These are phyloP conservation scores for Rhea americana DNA, from an alignment of 2,113 vertebrate genomes.

Conservation along the genomic window DNA sequence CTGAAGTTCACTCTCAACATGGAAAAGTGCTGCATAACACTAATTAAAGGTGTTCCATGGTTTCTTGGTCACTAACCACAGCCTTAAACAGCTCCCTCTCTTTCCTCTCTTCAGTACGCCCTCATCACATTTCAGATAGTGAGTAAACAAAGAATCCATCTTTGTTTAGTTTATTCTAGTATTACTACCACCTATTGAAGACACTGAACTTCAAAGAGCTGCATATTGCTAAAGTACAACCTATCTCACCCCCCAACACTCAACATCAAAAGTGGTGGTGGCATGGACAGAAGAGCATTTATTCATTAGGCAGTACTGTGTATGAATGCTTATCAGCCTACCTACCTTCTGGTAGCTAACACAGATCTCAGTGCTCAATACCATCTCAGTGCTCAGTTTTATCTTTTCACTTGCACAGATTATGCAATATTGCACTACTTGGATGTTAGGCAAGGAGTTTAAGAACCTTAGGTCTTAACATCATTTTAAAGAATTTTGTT, in stretches of 20 bases:
- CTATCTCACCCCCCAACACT: not conserved
- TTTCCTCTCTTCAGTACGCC: not conserved
- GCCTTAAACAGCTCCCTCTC: rapidly evolving
- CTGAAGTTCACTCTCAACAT: not conserved
- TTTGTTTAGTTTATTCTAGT: not conserved
- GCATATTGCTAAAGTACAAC: not conserved
- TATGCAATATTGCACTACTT: not conserved
- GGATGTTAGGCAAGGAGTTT: not conserved
- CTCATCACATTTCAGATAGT: not conserved
- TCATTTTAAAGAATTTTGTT: not conserved
- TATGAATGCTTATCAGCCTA: not conserved
- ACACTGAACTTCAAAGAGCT: not conserved
- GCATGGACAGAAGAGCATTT: not conserved
- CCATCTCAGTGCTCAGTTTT: not conserved
- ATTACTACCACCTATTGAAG: not conserved
- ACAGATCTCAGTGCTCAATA: not conserved
- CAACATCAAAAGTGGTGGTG: not conserved
- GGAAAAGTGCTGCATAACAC: too few species aligned
- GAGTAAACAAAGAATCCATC: not conserved
- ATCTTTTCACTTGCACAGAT: not conserved
- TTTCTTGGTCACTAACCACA: not conserved
- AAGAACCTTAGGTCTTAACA: not conserved
- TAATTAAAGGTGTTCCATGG: not conserved
- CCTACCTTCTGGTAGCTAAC: not conserved
- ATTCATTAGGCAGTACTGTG: not conserved